A percentile compares a stretch with the other conserved stretches of the same genome.
These are phyloP conservation scores for Drosophila dives DNA, from an alignment of 2,888 invertebrate species.

Conservation along the genomic window DNA sequence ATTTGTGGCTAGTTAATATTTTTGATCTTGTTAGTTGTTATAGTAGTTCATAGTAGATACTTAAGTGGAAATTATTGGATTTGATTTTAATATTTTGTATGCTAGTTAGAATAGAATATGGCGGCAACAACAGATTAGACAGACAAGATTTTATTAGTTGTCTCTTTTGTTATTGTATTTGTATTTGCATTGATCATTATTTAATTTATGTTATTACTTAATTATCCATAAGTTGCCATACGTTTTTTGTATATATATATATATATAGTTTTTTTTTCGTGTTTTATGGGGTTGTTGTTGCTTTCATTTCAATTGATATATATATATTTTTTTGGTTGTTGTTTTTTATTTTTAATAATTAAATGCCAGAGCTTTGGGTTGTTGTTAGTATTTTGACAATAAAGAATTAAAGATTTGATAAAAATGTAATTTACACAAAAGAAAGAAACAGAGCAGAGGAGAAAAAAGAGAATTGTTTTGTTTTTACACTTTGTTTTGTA, in stretches of 20 bases:
- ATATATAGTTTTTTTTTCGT: slow-evolving; percentile 24
- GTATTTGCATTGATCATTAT: slow-evolving; percentile 33
- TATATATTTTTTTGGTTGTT: not conserved
- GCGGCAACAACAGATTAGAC: slow-evolving; percentile 59
- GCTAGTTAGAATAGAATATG: slow-evolving; percentile 58
- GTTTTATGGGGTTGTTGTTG: slow-evolving; percentile 52
- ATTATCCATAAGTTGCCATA: slow-evolving; percentile 63
- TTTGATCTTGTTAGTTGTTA: slow-evolving; percentile 37
- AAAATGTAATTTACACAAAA: slow-evolving; percentile 73
- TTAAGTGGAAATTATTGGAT: slow-evolving; percentile 46
- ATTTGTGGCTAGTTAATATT: slow-evolving; percentile 55
- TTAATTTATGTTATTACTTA: slow-evolving; percentile 53
- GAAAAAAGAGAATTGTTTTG: slow-evolving; percentile 76
- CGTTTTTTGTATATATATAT: slow-evolving; percentile 30
- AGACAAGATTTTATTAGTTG: slow-evolving; percentile 40
- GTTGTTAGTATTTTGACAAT: slow-evolving; percentile 55
- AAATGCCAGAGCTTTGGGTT: slow-evolving; percentile 82
- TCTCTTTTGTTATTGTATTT: slow-evolving; percentile 37
- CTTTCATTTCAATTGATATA: slow-evolving; percentile 65
- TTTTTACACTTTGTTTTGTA: slow-evolving; percentile 78
- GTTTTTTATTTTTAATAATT: slow-evolving; percentile 72
- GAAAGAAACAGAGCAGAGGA: slow-evolving; percentile 79
- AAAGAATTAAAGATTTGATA: slow-evolving; percentile 65
- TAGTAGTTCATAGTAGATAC: slow-evolving; percentile 42
- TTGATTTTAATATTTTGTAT: slow-evolving; percentile 44